These are phyloP conservation scores for Ganaspis sp. DNA, from an alignment of 1,140 invertebrate species.

Conservation along the genomic window DNA sequence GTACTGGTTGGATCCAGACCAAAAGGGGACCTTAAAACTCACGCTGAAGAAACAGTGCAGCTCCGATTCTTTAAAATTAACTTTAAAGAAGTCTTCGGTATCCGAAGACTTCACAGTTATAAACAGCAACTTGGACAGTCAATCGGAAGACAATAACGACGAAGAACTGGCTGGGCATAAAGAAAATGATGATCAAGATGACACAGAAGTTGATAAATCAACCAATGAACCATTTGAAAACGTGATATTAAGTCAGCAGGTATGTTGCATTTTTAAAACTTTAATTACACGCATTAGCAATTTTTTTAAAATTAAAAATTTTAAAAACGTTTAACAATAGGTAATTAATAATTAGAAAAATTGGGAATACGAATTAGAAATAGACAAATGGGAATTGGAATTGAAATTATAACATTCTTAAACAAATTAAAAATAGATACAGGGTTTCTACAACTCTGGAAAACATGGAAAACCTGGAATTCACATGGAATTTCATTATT, in stretches of 20 bases:
- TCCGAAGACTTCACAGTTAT: conserved; percentile 71
- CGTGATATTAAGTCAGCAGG: conserved; percentile 72
- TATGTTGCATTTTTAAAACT: no score
- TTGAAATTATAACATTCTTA: no score
- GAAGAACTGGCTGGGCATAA: conserved; percentile 67
- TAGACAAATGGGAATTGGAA: no score
- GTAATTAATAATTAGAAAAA: no score
- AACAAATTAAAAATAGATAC: no score
- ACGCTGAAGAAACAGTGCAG: conserved; percentile 68
- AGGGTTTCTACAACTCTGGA: no score
- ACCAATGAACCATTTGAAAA: conserved; percentile 66
- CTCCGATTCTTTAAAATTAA: conserved; percentile 66
- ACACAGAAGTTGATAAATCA: conserved; percentile 60
- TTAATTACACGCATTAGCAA: no score
- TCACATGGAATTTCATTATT: no score
- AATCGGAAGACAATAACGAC: conserved; percentile 46
- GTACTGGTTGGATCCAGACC: conserved; percentile 64
- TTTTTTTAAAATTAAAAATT: no score
- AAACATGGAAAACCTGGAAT: no score
- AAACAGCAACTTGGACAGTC: conserved; percentile 61
- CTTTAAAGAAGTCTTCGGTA: conserved; percentile 67
- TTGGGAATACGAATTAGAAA: no score
- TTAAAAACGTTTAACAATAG: no score
- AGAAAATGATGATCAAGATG: conserved; percentile 66
- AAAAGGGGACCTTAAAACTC: conserved; percentile 67